Evolutionary conservation across 2,888 invertebrate species (phyloP), one percentile per base, ranked within the genome.

Genomic region (Hybos culiciformis): DNA sequence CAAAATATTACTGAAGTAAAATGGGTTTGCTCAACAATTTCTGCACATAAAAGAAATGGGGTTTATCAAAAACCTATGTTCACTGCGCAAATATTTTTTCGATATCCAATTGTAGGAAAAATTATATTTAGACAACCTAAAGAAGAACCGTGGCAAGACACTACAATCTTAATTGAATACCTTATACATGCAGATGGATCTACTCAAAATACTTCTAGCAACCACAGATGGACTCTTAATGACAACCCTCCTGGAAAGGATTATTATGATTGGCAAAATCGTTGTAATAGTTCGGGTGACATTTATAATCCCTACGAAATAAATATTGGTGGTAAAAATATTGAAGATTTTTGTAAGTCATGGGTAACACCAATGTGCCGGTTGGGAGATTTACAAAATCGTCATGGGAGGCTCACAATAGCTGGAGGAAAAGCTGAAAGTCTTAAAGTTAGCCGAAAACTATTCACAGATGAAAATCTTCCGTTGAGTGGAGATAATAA

Each of bases 131-230:
- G 87, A 2, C 92, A 93, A 63, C 78, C 83, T 0, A 73, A 69
- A 39, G 80, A 85, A 46, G 75, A 81, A 54, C 84, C 86, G 1
- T 81, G 81, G 74, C 76, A 81, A 44, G 93, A 93, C 53, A 93
- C 93, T 2, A 79, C 81, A 0, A 71, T 93, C 20, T 75, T 88
- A 46, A 72, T 88, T 24, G 88, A 90, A 61, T 80, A 81, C 57
- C 67, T 94, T 54, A 78, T 90, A 23, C 91, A 92, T 62, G 84
- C 85, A 1, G 91, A 93, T 62, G 90, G 90, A 0, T 76, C 83
- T 4, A 75, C 73, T 42, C 68, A 81, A 44, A 85, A 86, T 61
- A 80, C 80, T 60, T 79, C 83, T 0, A 70, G 70, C 34, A 72
- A 72, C 11, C 86, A 86, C 61, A 75, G 85, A 49, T 93, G 92